Conservation (phyloP, 2,888 invertebrate species). For the Synanthedon andrenaeformis region DNA sequence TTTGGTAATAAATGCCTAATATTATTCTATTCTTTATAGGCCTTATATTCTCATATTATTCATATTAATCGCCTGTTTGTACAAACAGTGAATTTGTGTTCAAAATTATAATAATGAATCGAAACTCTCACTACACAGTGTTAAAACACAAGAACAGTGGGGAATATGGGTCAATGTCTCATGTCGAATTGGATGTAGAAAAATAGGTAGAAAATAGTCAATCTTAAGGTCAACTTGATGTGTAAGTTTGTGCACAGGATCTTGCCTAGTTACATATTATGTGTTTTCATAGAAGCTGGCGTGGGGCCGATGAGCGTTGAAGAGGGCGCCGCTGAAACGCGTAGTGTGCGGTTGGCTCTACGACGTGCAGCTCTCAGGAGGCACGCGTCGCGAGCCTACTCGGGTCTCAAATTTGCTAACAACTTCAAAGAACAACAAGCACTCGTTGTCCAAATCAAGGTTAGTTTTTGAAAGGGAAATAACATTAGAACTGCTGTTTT, state of each 20-base stretch:
- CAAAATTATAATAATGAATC: too few species aligned
- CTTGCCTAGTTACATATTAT: too few species aligned
- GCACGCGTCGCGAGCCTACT: constrained; percentile 44
- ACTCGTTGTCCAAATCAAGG: constrained; percentile 43
- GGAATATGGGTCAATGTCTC: too few species aligned
- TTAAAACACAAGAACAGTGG: too few species aligned
- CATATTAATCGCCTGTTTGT: neutral
- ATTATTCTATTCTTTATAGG: neutral
- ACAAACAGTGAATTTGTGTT: too few species aligned
- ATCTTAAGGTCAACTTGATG: too few species aligned
- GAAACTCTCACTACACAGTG: too few species aligned
- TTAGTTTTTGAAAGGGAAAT: constrained; percentile 10
- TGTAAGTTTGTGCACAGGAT: too few species aligned
- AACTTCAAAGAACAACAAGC: constrained; percentile 29
- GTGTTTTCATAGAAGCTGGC: constrained; percentile 23
- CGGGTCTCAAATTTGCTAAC: constrained; percentile 26
- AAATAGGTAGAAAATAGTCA: too few species aligned
- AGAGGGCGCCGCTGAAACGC: constrained; percentile 46
- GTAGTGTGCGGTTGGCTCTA: constrained; percentile 46
- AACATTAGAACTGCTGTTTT: too few species aligned
- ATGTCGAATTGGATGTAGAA: too few species aligned
- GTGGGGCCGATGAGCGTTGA: constrained; percentile 47
- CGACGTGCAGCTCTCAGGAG: constrained; percentile 52
- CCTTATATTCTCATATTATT: neutral
- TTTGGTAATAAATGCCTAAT: constrained; percentile 33